Base-by-base conservation (phyloP, 1,140 invertebrate species). In the Drosophila auraria region DNA sequence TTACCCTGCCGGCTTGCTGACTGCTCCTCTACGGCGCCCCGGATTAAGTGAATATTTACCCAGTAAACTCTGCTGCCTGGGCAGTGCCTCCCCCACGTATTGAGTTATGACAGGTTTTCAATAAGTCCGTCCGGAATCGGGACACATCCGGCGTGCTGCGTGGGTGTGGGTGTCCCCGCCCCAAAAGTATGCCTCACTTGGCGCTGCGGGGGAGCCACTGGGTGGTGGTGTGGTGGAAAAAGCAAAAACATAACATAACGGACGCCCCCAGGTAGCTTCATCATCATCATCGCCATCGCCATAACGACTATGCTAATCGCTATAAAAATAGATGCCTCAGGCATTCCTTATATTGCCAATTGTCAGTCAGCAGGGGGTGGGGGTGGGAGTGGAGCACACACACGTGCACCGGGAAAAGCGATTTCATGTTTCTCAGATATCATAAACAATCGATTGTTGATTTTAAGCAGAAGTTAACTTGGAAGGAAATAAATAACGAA, bases 271-370 rank as follows among this genome's bases (percentile, higher is more conserved):
- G 12, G 47, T 23, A 30, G 53, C 45, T 83, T 70, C 30, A 83
- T 78, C 63, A 25, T 70, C 38, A 83, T 78, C 63, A 11, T 45
- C 44, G 4, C 44, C 44, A 45, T 56, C 53, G 49, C 51, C 56
- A 64, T 62, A 54, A 57, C 64, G 56, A 70, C 57, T 74, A 71
- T 66, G 49, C 82, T 77, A 83, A 84, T 83, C 58, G 53, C 33
- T 66, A 61, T 76, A 84, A 64, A 80, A 80, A 83, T 84, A 73
- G 69, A 68, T 69, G 44, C 51, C 64, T 38, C 23, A 5, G 45
- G 69, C 69, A 61, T 74, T 60, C 71, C 56, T 38, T 73, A 45
- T 74, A 74, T 73, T 73, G 68, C 4, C 47, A 44, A 72, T 73
- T 60, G 50, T 30, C 20, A 38, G 50, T 30, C 66, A 60, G 53